Evolutionary conservation across 2,888 invertebrate genomes (phyloP).

Genomic region (Crossocerus cetratus): DNA sequence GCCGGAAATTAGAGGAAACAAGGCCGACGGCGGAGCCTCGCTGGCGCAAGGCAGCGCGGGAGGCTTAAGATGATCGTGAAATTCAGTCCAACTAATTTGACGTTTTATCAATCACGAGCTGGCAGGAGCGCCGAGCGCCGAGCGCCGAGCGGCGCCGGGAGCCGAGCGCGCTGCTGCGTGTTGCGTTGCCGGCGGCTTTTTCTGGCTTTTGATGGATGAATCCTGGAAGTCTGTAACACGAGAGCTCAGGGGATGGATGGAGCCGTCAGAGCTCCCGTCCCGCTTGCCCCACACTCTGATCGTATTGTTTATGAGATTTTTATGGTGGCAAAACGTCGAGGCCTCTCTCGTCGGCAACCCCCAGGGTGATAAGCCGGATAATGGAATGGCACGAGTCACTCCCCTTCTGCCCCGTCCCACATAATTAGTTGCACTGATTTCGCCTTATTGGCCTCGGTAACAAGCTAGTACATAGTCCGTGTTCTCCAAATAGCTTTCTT

Average conservation of each 20-base stretch:
- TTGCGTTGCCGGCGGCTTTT: constrained; percentile 43
- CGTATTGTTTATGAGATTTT: constrained; percentile 71
- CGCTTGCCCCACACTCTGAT: constrained; percentile 47
- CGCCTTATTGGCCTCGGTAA: background rate
- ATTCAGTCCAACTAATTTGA: constrained; percentile 70
- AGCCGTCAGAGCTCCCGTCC: constrained; percentile 9
- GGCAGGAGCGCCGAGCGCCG: constrained; percentile 46
- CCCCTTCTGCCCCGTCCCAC: constrained; percentile 14
- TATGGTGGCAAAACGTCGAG: constrained; percentile 66
- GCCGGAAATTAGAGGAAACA: background rate
- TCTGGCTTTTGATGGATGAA: constrained; percentile 66
- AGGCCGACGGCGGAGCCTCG: background rate
- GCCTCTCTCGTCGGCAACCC: constrained; percentile 22
- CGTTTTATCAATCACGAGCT: constrained; percentile 74
- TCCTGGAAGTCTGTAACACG: constrained; percentile 65
- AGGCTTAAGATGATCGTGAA: constrained; percentile 44
- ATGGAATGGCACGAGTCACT: constrained; percentile 44
- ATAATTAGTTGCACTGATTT: background rate
- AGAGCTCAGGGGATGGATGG: constrained; percentile 47
- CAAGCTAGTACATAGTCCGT: background rate
- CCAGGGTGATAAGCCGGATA: constrained; percentile 53
- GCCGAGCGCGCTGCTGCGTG: too few species aligned
- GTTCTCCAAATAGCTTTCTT: background rate
- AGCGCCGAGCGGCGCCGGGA: too few species aligned
- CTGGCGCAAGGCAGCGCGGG: background rate